phyloP scores from a whole-genome alignment of 2,113 vertebrate genomes.

The Eulacestoma nigropectus region DNA sequence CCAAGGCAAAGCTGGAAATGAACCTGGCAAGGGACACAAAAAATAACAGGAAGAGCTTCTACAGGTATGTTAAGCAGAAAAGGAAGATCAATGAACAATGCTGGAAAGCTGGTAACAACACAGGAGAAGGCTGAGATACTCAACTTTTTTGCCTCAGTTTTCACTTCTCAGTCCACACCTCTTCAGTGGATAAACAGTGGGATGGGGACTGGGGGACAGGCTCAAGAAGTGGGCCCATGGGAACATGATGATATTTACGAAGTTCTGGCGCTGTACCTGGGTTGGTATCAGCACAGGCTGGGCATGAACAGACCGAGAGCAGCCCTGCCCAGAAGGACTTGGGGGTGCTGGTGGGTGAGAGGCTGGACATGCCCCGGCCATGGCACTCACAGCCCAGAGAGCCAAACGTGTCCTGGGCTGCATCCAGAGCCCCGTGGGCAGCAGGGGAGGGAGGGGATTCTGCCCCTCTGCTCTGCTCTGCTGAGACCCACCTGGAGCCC shows the following conservation, averaged over 20 bases:
- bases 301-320: neutral
- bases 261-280: neutral
- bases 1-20: neutral
- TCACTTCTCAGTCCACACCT: neutral
- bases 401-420: neutral
- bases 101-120: neutral
- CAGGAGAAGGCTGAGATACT: neutral
- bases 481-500: neutral
- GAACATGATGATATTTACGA: neutral
- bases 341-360: neutral
- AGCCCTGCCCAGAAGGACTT: neutral
- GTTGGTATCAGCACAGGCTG: rapidly evolving
- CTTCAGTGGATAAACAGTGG: neutral
- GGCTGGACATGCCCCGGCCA: neutral
- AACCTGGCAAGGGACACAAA: neutral
- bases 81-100: neutral
- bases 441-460: neutral
- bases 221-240: neutral
- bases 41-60: neutral
- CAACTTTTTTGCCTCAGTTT: neutral
- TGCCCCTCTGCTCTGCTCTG: neutral
- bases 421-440: neutral
- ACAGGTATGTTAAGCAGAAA: neutral
- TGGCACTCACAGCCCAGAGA: neutral
- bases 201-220: neutral